These are phyloP conservation scores for Thermophis baileyi DNA, from an alignment of 2,113 vertebrate genomes.

Conservation along the genomic window DNA sequence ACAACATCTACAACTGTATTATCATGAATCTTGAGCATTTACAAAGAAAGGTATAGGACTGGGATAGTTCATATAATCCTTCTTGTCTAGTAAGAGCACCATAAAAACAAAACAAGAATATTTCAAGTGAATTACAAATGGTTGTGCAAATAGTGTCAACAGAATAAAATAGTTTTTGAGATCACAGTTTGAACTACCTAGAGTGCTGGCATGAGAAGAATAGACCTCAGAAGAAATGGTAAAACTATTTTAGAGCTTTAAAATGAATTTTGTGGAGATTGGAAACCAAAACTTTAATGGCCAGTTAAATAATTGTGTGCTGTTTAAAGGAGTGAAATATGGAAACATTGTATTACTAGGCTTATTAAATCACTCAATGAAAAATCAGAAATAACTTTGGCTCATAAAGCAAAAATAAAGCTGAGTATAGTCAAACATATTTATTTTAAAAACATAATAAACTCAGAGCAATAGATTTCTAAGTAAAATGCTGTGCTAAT, in stretches of 20 bases:
- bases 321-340: neutral
- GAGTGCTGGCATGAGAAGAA: neutral
- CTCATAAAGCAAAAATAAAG: neutral
- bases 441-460: neutral
- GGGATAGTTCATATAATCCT: neutral
- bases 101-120: neutral
- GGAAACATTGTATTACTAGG: neutral
- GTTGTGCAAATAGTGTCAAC: neutral
- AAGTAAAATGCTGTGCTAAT: neutral
- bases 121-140: neutral
- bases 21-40: neutral
- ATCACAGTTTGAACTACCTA: neutral
- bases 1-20: neutral
- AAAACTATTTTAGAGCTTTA: neutral
- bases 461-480: neutral
- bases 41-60: neutral
- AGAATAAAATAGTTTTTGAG: neutral
- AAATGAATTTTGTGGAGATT: neutral
- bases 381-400: neutral
- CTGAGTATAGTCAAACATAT: neutral
- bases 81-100: neutral
- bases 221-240: neutral
- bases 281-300: neutral
- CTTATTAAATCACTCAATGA: neutral
- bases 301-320: neutral